These are phyloP conservation scores for Papilio xuthus DNA, from an alignment of 1,140 invertebrate species.

Conservation along the genomic window DNA sequence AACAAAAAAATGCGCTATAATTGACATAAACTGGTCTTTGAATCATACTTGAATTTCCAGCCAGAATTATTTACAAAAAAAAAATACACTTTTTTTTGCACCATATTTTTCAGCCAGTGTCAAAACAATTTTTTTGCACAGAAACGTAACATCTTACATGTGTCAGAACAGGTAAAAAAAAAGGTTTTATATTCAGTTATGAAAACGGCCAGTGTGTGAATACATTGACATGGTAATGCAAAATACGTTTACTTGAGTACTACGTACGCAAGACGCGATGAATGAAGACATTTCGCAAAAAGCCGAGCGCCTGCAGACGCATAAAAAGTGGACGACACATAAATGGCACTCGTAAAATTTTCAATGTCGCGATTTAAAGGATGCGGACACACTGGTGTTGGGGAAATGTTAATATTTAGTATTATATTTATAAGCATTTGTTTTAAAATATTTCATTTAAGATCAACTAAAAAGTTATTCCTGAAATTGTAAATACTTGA, in stretches of 20 bases:
- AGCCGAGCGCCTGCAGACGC: constrained; percentile 43
- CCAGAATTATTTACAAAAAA: not conserved
- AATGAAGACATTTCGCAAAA: constrained; percentile 56
- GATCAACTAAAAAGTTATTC: too few species aligned
- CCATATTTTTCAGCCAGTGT: not conserved
- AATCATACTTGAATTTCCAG: not conserved
- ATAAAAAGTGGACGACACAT: constrained; percentile 49
- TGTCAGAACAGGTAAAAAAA: not conserved
- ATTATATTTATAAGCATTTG: constrained; percentile 26
- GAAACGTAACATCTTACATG: not conserved
- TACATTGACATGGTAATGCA: constrained; percentile 13
- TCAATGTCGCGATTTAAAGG: constrained; percentile 8
- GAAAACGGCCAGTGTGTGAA: not conserved
- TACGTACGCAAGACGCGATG: constrained; percentile 40
- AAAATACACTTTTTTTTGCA: not conserved
- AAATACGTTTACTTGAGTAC: not conserved
- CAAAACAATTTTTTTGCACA: not conserved
- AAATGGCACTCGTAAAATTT: constrained; percentile 39
- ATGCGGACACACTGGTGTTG: constrained; percentile 35
- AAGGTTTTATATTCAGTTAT: not conserved
- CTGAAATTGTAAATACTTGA: too few species aligned
- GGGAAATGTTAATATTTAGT: constrained; percentile 8
- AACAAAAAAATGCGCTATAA: too few species aligned
- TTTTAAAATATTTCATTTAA: not conserved
- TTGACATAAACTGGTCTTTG: too few species aligned